Conservation (phyloP, 2,888 invertebrate species). For the Lithophane ornitopus region DNA sequence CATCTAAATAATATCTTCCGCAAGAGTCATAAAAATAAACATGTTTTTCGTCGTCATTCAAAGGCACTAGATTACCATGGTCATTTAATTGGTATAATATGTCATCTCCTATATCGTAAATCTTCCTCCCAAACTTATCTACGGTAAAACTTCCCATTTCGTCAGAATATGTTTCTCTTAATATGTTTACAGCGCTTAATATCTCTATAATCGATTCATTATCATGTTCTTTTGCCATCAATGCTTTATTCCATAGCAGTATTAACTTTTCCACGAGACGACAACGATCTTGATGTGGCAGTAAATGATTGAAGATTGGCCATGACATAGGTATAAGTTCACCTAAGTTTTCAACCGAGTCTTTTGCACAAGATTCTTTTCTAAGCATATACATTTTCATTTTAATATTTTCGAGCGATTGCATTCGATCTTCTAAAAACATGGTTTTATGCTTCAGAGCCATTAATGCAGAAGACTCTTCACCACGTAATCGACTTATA, state of each 20-base stretch:
- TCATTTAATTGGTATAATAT: conserved; percentile 70
- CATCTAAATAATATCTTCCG: conserved; percentile 71
- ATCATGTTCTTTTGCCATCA: conserved; percentile 7
- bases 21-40: conserved; percentile 73
- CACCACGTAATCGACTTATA: conserved; percentile 60
- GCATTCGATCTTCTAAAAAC: conserved; percentile 72
- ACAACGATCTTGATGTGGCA: conserved; percentile 68
- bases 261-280: conserved; percentile 70
- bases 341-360: neutral
- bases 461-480: conserved; percentile 63
- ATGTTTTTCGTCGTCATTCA: conserved; percentile 67
- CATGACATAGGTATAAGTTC: conserved; percentile 24
- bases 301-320: conserved; percentile 72
- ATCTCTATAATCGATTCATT: conserved; percentile 71
- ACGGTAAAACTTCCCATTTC: conserved; percentile 67
- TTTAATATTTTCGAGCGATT: conserved; percentile 70
- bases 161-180: conserved; percentile 68
- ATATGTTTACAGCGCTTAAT: conserved; percentile 65
- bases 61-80: conserved; percentile 60
- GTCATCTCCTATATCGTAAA: conserved; percentile 63
- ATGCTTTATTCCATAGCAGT: conserved; percentile 69
- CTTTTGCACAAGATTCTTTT: conserved; percentile 29
- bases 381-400: conserved; percentile 60
- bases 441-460: conserved; percentile 71
- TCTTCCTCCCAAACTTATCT: conserved; percentile 72